Percentiles rank a stretch among this genome's conserved stretches.
These are phyloP conservation scores for Catocala sponsa DNA, from an alignment of 2,888 invertebrate species.

Conservation along the genomic window DNA sequence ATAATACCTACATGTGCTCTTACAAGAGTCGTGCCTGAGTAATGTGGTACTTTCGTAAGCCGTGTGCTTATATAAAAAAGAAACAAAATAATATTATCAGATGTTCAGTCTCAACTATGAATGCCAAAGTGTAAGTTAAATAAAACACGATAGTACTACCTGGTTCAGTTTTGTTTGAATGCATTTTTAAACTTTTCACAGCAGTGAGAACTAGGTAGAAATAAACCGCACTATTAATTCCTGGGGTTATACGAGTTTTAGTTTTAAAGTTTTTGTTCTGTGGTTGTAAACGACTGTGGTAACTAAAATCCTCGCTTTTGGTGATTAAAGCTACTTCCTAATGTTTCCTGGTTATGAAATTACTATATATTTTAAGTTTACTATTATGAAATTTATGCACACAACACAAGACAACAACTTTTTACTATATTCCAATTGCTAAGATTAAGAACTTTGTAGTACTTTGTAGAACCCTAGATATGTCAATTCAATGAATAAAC, in stretches of 20 bases:
- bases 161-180: too few relatives aligned
- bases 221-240: constrained; percentile 2
- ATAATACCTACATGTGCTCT: too few relatives aligned
- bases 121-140: constrained; percentile 1
- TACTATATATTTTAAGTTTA: too few relatives aligned
- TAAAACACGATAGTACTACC: neutral
- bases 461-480: too few relatives aligned
- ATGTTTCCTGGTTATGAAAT: neutral
- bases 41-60: too few relatives aligned
- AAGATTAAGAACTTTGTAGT: too few relatives aligned
- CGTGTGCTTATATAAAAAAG: too few relatives aligned
- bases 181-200: neutral
- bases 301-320: neutral
- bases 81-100: neutral
- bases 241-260: constrained; percentile 1
- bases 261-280: constrained; percentile 4
- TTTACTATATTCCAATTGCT: too few relatives aligned
- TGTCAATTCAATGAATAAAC: too few relatives aligned
- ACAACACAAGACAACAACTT: too few relatives aligned
- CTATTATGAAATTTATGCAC: too few relatives aligned
- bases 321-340: neutral
- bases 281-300: neutral
- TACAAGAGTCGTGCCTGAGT: too few relatives aligned
- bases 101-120: neutral
- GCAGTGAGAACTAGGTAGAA: neutral